Evolutionary conservation across 2,113 vertebrate genomes (phyloP).

Genomic region (Paracanthobrama guichenoti): DNA sequence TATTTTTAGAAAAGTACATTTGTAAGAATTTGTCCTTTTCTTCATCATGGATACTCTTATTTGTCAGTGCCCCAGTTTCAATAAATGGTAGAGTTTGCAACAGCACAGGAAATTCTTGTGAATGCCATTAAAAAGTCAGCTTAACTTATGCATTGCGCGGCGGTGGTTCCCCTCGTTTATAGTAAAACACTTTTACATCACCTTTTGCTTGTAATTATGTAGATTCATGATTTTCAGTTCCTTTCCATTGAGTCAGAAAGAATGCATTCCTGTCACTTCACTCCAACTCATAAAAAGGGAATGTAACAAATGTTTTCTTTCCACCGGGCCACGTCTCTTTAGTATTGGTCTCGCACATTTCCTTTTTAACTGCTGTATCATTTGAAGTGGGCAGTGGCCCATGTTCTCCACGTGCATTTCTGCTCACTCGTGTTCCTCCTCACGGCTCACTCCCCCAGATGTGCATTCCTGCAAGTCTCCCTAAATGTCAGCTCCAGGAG

Average conservation of each 20-base stretch:
- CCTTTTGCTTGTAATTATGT: neutral
- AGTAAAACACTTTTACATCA: conserved; percentile 2
- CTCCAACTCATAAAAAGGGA: conserved; percentile 13
- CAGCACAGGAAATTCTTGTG: neutral
- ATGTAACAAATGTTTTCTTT: conserved; percentile 21
- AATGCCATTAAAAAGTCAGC: neutral
- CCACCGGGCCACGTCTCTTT: neutral
- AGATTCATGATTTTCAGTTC: conserved; percentile 1
- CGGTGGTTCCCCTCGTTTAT: neutral
- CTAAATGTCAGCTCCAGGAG: conserved; percentile 51
- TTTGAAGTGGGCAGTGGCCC: conserved; percentile 22
- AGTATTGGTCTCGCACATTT: conserved; percentile 4
- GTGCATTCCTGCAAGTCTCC: conserved; percentile 57
- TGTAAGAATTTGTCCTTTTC: neutral
- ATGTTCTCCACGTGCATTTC: conserved; percentile 40
- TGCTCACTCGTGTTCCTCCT: conserved; percentile 37
- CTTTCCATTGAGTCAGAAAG: conserved; percentile 7
- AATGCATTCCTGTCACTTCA: neutral
- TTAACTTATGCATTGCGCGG: neutral
- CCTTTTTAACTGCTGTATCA: conserved; percentile 34
- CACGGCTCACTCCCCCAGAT: conserved; percentile 50
- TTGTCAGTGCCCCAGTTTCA: neutral
- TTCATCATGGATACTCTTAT: neutral
- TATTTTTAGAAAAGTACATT: neutral
- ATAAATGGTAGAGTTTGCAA: neutral